Evolutionary conservation across 1,140 invertebrate genomes (phyloP), one percentile per base, ranked within the genome.

Genomic region (Bombus affinis): DNA sequence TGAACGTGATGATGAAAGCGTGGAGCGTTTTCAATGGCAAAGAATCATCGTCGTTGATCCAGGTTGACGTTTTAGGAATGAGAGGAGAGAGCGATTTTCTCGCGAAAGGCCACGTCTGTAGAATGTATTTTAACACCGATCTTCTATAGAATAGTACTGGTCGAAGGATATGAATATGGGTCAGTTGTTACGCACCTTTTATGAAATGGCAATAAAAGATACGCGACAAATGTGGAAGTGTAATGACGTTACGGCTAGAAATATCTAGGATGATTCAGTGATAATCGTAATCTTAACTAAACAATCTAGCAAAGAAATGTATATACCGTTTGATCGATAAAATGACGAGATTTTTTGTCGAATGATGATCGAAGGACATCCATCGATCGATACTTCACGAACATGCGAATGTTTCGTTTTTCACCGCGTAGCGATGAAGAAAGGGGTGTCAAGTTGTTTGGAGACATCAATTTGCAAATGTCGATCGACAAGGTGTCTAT

Each of bases 161-260:
- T 18, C 22, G 22, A 25, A 72, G 68, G 32, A 89, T 83, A 53
- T 78, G n/a, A 84, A 89, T 83, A 53, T 78, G n/a, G 87, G 87
- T 86, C 76, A 75, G 15, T 70, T 18, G 39, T 47, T 65, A 37
- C 35, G 62, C 44, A 32, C 32, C 25, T 66, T 59, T 68, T 35
- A 35, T 35, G 71, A 89, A 66, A 89, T 70, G 57, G 71, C 79
- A 65, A 86, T 86, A 70, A 89, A 79, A 83, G 53, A 73, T 66
- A 25, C 73, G 18, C 47, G 65, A 89, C 44, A 62, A 82, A 83
- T 44, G 15, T 65, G 25, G 37, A 25, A 73, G 53, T 25, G n/a
- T 53, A 62, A 44, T 66, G 66, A 75, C 62, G 57, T 22, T 47
- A 53, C 44, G 4, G 32, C 37, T 76, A 79, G 53, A 88, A 85